Percentiles rank a stretch among this genome's conserved stretches.
These are phyloP conservation scores for Hyperoodon ampullatus DNA, from an alignment of 2,113 vertebrate species.

Conservation along the genomic window DNA sequence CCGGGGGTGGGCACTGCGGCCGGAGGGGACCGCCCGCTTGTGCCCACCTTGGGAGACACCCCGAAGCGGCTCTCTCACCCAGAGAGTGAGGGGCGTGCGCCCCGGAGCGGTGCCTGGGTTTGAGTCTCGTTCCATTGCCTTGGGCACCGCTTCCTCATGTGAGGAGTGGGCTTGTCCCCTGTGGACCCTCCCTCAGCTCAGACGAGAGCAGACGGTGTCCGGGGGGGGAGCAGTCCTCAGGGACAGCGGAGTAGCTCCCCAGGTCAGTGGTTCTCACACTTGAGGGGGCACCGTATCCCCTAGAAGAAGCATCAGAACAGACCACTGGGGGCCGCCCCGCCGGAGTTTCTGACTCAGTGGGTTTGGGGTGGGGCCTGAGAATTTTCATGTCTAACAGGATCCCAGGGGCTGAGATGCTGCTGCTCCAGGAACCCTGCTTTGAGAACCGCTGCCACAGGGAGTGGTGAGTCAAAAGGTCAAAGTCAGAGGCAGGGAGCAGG, in stretches of 20 bases:
- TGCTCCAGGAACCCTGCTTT: neutral
- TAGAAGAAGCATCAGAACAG: neutral
- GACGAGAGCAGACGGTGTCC: rapidly evolving
- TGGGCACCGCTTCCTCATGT: rapidly evolving
- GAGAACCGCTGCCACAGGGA: neutral
- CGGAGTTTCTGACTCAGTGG: neutral
- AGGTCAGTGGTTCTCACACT: neutral
- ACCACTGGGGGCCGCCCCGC: rapidly evolving
- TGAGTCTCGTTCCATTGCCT: rapidly evolving
- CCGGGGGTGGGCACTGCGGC: rapidly evolving
- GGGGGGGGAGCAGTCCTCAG: neutral
- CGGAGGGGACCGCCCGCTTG: neutral
- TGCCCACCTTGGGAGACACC: neutral
- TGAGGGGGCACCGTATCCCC: too few species aligned
- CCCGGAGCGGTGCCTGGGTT: neutral
- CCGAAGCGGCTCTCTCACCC: rapidly evolving
- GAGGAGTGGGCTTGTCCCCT: neutral
- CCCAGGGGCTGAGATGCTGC: neutral
- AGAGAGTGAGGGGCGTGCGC: rapidly evolving
- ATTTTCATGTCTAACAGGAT: neutral
- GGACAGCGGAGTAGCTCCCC: neutral
- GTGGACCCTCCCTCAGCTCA: neutral
- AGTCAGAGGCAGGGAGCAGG: neutral
- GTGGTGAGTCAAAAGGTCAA: neutral
- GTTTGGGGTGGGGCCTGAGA: rapidly evolving